These are phyloP conservation scores for Bos indicus DNA, from an alignment of 2,113 vertebrate genomes.

Conservation along the genomic window DNA sequence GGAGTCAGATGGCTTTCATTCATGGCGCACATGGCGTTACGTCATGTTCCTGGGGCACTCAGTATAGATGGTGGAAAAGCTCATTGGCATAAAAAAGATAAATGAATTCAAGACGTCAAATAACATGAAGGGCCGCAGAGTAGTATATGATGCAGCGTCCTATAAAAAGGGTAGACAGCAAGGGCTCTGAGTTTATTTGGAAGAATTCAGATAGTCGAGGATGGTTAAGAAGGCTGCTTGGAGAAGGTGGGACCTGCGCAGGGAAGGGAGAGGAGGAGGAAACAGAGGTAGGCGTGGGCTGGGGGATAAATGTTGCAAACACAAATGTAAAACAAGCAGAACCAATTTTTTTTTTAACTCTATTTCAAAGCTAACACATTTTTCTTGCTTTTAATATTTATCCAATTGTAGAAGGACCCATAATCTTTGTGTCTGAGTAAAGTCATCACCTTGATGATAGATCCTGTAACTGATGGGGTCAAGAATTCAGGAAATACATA, in stretches of 20 bases:
- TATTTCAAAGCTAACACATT: not conserved
- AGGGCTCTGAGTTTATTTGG: not conserved
- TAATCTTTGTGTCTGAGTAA: not conserved
- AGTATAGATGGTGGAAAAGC: not conserved
- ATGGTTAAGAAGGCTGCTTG: not conserved
- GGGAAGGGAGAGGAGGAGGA: too few species aligned
- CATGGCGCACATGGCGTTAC: accelerated
- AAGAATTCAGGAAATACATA: not conserved
- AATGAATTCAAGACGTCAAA: not conserved
- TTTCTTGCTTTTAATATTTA: not conserved
- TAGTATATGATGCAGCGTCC: not conserved
- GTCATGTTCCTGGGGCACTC: not conserved
- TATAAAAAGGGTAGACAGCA: not conserved
- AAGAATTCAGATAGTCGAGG: not conserved
- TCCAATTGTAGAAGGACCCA: not conserved
- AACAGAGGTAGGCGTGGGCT: not conserved
- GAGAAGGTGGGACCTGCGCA: not conserved
- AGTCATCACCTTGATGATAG: not conserved
- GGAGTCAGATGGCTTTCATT: not conserved
- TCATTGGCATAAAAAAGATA: not conserved
- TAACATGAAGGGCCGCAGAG: not conserved
- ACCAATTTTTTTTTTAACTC: not conserved
- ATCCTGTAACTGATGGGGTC: not conserved
- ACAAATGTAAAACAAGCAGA: not conserved
- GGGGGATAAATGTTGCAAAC: not conserved